Base-by-base conservation (phyloP, 2,888 invertebrate genomes). In the Caenorhabditis drosophilae region DNA sequence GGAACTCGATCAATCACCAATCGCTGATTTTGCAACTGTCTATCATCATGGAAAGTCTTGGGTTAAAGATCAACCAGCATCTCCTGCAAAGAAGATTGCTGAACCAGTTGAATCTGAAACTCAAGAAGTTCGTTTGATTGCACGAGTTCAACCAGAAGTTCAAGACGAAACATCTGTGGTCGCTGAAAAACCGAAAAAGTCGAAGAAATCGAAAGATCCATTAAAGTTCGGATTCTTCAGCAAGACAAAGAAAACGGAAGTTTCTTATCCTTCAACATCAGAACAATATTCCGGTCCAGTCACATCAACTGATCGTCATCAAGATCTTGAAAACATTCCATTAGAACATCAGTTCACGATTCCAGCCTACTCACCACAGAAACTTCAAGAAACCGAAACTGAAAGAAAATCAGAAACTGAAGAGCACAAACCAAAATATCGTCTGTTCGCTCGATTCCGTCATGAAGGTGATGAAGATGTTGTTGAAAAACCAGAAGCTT, bases 41-140 rank as follows among this genome's bases (percentile, higher is more conserved):
- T 68, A 66, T 41, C 71, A 71, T 26, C 54, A 57, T 20, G 72
- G 69, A 16, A 49, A 62, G 2, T 69, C 69, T 1, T 52, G 47
- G 52, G 41, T 27, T 36, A 50, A 47, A 23, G 48, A 60, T 20
- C 31, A 68, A 23, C 41, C 35, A 20, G 26, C 26, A 22, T 40
- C 54, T 27, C 45, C n/a, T n/a, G n/a, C 46, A 35, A 50, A 47
- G 36, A 41, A 47, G 41, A 34, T 38, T 18, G 51, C 22, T 7
- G 27, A 34, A 15, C 35, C 49, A 1, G 44, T 18, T 2, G 61
- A 61, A 41, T 49, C 54, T 6, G 48, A 25, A 22, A 46, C 44
- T 12, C 42, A n/a, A 9, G 45, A 51, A n/a, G 34, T 57, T 0
- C 42, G 61, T 4, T 46, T 56, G 20, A 53, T 62, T 20, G 63